Evolutionary conservation across 1,140 invertebrate genomes (phyloP).

Genomic region (Procambarus clarkii): DNA sequence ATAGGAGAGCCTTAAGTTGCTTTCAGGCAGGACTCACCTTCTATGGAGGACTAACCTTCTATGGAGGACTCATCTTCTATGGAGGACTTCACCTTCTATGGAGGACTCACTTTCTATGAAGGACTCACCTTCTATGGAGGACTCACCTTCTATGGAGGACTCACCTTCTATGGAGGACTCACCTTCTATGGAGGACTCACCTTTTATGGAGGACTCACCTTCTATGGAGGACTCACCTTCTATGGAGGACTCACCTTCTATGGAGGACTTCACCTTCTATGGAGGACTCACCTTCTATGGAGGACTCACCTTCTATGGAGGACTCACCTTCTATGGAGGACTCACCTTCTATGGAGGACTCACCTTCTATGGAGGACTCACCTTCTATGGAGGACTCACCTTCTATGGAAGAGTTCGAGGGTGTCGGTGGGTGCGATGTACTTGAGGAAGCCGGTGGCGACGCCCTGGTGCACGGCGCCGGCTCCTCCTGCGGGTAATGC

Average conservation of each 20-base stretch:
- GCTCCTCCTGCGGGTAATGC: slow-evolving; percentile 80
- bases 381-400: neutral
- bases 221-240: too few species aligned
- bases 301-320: slow-evolving; percentile 74
- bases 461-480: slow-evolving; percentile 90
- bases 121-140: too few species aligned
- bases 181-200: neutral
- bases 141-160: slow-evolving; percentile 75
- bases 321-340: neutral
- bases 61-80: neutral
- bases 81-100: too few species aligned
- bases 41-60: too few species aligned
- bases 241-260: slow-evolving; percentile 3
- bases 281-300: too few species aligned
- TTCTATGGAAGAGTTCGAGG: slow-evolving; percentile 83
- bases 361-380: too few species aligned
- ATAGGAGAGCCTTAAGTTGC: too few species aligned
- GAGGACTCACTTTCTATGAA: too few species aligned
- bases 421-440: slow-evolving; percentile 83
- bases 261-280: slow-evolving; percentile 76
- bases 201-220: slow-evolving; percentile 76
- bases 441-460: slow-evolving; percentile 94
- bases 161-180: too few species aligned
- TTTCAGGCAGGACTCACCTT: too few species aligned
- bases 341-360: slow-evolving; percentile 8